Conservation (phyloP, 2,113 vertebrate genomes). For the Dascyllus trimaculatus region DNA sequence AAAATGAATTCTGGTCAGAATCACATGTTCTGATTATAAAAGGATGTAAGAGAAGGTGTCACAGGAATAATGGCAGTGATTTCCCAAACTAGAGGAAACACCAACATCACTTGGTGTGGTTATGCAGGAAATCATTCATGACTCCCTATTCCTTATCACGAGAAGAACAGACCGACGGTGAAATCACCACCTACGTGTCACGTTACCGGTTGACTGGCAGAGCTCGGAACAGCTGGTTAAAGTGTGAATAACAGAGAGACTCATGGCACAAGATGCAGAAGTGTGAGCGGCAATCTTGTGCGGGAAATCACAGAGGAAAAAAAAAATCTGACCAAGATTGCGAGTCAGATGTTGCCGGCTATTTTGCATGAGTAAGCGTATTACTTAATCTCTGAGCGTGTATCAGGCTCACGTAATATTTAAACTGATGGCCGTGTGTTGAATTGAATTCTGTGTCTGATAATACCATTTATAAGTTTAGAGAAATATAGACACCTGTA, state of each 20-base stretch:
- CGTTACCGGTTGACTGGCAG: constrained; percentile 46
- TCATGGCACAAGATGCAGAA: constrained; percentile 52
- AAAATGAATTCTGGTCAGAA: neutral
- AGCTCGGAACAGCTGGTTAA: constrained; percentile 50
- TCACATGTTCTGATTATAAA: neutral
- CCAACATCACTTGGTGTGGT: neutral
- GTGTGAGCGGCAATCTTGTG: constrained; percentile 21
- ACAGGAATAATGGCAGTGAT: constrained; percentile 24
- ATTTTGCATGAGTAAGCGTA: neutral
- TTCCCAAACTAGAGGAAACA: constrained; percentile 38
- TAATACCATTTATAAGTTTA: too few species aligned
- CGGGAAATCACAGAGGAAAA: constrained; percentile 47
- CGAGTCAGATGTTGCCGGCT: constrained; percentile 9
- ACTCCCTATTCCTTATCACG: neutral
- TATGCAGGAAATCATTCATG: neutral
- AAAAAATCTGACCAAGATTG: neutral
- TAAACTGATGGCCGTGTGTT: neutral
- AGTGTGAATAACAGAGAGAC: constrained; percentile 4
- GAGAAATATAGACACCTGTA: neutral
- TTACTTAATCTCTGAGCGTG: constrained; percentile 1
- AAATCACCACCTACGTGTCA: constrained; percentile 27
- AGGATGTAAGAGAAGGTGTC: neutral
- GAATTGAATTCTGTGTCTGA: neutral
- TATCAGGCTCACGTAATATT: neutral
- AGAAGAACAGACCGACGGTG: neutral